A percentile compares a stretch with the other conserved stretches of the same genome.
Evolutionary conservation across 2,888 invertebrate species (phyloP).

Genomic region (Metallyticus violacea): DNA sequence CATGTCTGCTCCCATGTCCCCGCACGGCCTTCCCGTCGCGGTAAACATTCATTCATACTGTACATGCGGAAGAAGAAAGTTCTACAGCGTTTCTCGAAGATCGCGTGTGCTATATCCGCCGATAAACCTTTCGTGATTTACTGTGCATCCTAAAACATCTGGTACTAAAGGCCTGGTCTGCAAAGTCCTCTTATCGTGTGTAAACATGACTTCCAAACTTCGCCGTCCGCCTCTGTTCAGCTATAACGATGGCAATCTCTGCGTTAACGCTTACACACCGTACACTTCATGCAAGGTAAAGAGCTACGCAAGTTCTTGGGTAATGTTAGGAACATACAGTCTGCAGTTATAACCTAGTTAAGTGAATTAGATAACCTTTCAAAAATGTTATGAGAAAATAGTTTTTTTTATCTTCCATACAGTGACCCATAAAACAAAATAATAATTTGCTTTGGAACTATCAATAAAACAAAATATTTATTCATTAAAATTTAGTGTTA

Average conservation of each 20-base stretch:
- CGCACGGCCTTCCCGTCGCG: neutral
- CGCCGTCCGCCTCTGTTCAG: conserved; percentile 47
- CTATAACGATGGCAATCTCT: conserved; percentile 40
- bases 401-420: no score
- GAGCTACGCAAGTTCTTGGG: no score
- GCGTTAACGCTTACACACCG: conserved; percentile 36
- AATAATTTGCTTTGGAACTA: no score
- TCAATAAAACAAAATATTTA: no score
- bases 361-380: no score
- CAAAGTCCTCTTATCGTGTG: neutral
- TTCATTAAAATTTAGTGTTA: no score
- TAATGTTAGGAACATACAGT: no score
- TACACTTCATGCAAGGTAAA: conserved; percentile 36
- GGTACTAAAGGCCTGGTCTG: no score
- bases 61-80: neutral
- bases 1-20: neutral
- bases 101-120: neutral
- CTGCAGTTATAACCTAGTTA: no score
- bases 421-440: no score
- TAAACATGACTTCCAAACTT: conserved; percentile 48
- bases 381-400: no score
- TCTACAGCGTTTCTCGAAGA: neutral
- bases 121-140: neutral
- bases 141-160: neutral
- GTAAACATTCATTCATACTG: neutral